These are phyloP conservation scores for Propithecus perrieri DNA, from an alignment of 2,797 vertebrate genomes.

Conservation along the genomic window DNA sequence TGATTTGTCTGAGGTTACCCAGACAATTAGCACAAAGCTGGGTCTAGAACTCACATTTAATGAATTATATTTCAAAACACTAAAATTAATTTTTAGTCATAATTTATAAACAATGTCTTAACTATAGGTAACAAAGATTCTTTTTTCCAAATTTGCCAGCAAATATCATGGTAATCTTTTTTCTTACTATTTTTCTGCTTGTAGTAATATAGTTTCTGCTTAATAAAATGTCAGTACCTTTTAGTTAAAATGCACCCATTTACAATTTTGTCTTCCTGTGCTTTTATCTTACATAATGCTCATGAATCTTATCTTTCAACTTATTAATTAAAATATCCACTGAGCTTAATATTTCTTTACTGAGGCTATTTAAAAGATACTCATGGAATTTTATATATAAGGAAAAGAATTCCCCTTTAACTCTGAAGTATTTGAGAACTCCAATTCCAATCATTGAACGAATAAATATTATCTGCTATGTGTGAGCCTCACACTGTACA, in stretches of 20 bases:
- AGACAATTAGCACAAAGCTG: not conserved
- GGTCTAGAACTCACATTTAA: not conserved
- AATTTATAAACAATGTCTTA: slow-evolving; percentile 47
- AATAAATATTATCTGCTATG: not conserved
- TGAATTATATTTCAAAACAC: slow-evolving; percentile 3
- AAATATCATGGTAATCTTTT: not conserved
- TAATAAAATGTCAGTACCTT: slow-evolving; percentile 49
- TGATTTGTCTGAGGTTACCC: slow-evolving; percentile 16
- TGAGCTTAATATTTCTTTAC: slow-evolving; percentile 35
- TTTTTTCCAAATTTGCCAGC: not conserved
- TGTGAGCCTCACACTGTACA: not conserved
- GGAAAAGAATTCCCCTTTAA: slow-evolving; percentile 13
- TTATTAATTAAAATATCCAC: slow-evolving; percentile 56
- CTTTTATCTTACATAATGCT: slow-evolving; percentile 1
- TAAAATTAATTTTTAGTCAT: slow-evolving; percentile 40
- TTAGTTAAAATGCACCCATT: slow-evolving; percentile 38
- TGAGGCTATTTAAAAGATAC: slow-evolving; percentile 12
- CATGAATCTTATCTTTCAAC: slow-evolving; percentile 27
- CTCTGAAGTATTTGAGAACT: not conserved
- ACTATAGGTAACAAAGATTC: not conserved
- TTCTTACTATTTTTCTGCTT: slow-evolving; percentile 30
- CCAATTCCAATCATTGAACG: not conserved
- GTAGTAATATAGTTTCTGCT: slow-evolving; percentile 19
- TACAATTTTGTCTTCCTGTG: not conserved
- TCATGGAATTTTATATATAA: not conserved